Evolutionary conservation across 2,888 invertebrate species (phyloP), one percentile per base, ranked within the genome.

Genomic region (Noctua pronuba): DNA sequence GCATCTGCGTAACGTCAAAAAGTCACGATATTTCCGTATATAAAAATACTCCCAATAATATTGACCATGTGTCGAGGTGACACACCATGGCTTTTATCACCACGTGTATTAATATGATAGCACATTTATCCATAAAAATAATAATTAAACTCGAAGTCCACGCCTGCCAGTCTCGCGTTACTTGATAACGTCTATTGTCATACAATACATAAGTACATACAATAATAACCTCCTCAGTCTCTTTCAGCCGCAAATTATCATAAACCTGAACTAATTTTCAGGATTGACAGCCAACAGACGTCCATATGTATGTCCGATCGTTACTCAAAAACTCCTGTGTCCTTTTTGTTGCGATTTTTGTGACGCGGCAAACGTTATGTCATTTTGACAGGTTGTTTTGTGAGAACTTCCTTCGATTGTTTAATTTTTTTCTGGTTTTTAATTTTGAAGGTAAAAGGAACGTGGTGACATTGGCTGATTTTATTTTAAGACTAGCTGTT

Each of bases 281-380:
- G n/a, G 38, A 75, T 79, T 86, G 86, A 79, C 74, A 73, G 74
- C 41, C 13, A 78, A 78, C 52, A 58, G 78, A 77, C 72, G 46
- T 75, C 16, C 67, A 35, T 74, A 60, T 31, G 46, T 66, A 72
- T 52, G 72, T 73, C 60, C 10, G 44, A 65, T 31, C 24, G 55
- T 70, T 64, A 62, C 60, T 78, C 74, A 75, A 62, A 85, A 78
- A 67, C n/a, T 21, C 64, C 52, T 64, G 58, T 44, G 38, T 70
- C 35, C 24, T 79, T 66, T 64, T 72, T 72, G 73, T 81, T 60
- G 46, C 44, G 24, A 16, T 35, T 55, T 67, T 55, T 55, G 72
- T 75, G 44, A 52, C 35, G 46, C 21, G 24, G 5, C 31, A 52
- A 31, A 46, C 38, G 13, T 44, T 70, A 41, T 49, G 55, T 66